These are phyloP conservation scores for Phrixothrix hirtus DNA, from an alignment of 2,888 invertebrate genomes.

Conservation along the genomic window DNA sequence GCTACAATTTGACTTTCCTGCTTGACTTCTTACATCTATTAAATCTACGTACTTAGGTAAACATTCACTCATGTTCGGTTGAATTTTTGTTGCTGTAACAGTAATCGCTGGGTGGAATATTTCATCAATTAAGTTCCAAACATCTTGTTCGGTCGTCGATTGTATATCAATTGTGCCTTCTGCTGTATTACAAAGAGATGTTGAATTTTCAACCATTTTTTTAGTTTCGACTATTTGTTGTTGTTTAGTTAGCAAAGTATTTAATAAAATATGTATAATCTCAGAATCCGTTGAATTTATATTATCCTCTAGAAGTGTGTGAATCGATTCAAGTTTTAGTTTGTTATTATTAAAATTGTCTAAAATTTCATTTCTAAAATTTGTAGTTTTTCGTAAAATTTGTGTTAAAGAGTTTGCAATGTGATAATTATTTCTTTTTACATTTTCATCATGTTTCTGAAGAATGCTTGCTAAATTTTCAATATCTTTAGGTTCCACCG, in stretches of 20 bases:
- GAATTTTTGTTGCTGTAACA: not conserved
- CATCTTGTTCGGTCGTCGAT: too few species aligned
- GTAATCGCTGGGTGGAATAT: not conserved
- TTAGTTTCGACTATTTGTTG: too few species aligned
- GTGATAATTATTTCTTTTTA: conserved; percentile 45
- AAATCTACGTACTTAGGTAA: conserved; percentile 5
- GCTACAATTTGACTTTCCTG: not conserved
- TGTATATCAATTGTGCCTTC: too few species aligned
- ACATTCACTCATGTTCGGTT: not conserved
- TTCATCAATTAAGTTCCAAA: too few species aligned
- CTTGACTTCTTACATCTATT: conserved; percentile 2
- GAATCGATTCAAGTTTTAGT: conserved; percentile 24
- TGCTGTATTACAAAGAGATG: too few species aligned
- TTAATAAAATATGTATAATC: conserved; percentile 7
- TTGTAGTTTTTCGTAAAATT: conserved; percentile 40
- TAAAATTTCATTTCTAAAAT: conserved; percentile 40
- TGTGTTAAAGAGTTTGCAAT: conserved; percentile 34
- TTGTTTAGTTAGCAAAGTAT: too few species aligned
- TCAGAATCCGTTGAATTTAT: conserved; percentile 5
- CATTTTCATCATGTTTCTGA: conserved; percentile 52
- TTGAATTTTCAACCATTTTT: too few species aligned
- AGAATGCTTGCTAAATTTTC: conserved; percentile 61
- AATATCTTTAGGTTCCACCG: conserved; percentile 61
- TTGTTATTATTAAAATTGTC: conserved; percentile 32
- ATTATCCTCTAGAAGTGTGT: conserved; percentile 7